Evolutionary conservation across 1,140 invertebrate species (phyloP), one percentile per base, ranked within the genome.

Genomic region (Pantala flavescens): DNA sequence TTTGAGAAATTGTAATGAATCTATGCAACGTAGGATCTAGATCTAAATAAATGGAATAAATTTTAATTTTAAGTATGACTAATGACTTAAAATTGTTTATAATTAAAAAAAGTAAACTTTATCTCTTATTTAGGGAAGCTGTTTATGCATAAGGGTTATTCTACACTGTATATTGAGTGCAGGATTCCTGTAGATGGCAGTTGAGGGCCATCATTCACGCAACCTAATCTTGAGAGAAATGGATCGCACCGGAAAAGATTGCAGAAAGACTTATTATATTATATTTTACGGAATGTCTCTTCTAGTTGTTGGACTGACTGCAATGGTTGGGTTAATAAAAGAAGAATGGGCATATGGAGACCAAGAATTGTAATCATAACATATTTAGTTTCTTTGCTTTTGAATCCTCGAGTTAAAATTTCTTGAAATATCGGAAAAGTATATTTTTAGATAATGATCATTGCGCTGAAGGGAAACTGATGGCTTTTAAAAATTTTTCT

Each of bases 101-200:
- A n/a, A 49, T 23, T 11, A 73, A 63, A 23, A n/a, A 42, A n/a
- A 28, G 0, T n/a, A 21, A 63, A 72, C 55, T 72, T 63, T 63
- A 19, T 63, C 14, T 63, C 16, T 9, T 16, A 11, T 81, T 43
- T 78, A 81, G 76, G 81, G 83, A 36, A 75, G 85, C 7, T 90
- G 88, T 78, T 82, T 84, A 5, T 79, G 87, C 7, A 83, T 89
- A 24, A 88, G 87, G 42, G 85, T 85, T 0, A 74, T 85, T 2
- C 81, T 89, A 7, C 88, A 90, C 78, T 90, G 85, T 79, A 82
- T 87, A 72, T 88, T 90, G 79, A 81, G 89, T 28, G 81, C 83
- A 19, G 80, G 87, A 0, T 90, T 90, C 79, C 79, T 83, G 43
- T 90, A 89, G 88, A 89, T 88, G 87, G 83, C 82, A 74, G 77